phyloP scores from a whole-genome alignment of 1,140 invertebrate species.

The Penaeus chinensis region DNA sequence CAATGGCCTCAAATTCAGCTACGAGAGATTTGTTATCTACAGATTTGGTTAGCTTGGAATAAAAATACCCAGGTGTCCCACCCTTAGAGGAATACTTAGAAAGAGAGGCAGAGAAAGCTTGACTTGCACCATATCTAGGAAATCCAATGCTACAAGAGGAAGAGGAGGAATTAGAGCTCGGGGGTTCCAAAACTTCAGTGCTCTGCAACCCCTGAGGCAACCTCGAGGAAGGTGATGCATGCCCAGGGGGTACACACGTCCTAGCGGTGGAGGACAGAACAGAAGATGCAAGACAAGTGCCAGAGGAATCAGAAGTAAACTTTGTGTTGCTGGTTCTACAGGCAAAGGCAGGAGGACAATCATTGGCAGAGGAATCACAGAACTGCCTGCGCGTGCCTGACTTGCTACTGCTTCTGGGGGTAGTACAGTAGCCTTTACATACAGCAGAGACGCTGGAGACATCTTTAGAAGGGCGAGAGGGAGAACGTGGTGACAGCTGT shows the following conservation, averaged over 20 bases:
- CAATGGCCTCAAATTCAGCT: slow-evolving; percentile 50
- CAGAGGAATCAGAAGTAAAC: slow-evolving; percentile 22
- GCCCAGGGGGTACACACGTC: slow-evolving; percentile 44
- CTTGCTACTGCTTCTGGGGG: slow-evolving; percentile 18
- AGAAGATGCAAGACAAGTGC: slow-evolving; percentile 38
- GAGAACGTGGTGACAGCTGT: slow-evolving; percentile 31
- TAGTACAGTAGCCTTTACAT: slow-evolving; percentile 39
- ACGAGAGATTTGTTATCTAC: slow-evolving; percentile 33
- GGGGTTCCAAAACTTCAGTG: slow-evolving; percentile 28
- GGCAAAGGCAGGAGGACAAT: slow-evolving; percentile 32
- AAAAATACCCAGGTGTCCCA: slow-evolving; percentile 57
- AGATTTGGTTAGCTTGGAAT: slow-evolving; percentile 56
- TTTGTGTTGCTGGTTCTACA: slow-evolving; percentile 27
- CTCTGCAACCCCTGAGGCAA: slow-evolving; percentile 14
- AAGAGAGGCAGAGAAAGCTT: slow-evolving; percentile 57
- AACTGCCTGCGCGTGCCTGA: slow-evolving; percentile 47
- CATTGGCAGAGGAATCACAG: slow-evolving; percentile 32
- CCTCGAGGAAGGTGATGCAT: slow-evolving; percentile 37
- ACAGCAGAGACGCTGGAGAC: slow-evolving; percentile 43
- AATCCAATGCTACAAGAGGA: slow-evolving; percentile 40
- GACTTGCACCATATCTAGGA: slow-evolving; percentile 57
- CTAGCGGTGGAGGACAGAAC: slow-evolving; percentile 31
- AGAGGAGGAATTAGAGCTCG: slow-evolving; percentile 28
- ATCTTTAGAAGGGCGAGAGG: slow-evolving; percentile 27
- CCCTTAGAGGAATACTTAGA: slow-evolving; percentile 47